Percentiles rank a stretch among this genome's conserved stretches.
phyloP scores from a whole-genome alignment of 2,113 vertebrate species.

The Pholis gunnellus region DNA sequence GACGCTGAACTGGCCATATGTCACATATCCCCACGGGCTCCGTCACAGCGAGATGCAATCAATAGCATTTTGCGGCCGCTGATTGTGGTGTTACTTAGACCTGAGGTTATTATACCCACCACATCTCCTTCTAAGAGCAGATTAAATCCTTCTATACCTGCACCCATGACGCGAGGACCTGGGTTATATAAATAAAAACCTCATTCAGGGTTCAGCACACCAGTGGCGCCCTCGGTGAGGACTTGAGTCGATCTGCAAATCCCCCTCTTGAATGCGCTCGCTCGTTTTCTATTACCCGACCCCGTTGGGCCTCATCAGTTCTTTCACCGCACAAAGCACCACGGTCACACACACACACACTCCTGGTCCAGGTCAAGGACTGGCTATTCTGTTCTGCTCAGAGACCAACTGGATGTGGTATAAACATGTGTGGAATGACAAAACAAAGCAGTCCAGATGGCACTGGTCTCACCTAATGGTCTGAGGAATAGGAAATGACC shows the following conservation, averaged over 20 bases:
- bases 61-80: conserved; percentile 50
- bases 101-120: conserved; percentile 29
- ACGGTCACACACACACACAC: conserved; percentile 32
- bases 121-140: conserved; percentile 32
- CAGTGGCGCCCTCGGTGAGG: not conserved
- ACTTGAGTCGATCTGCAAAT: conserved; percentile 53
- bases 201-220: conserved; percentile 48
- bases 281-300: conserved; percentile 46
- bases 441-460: conserved; percentile 39
- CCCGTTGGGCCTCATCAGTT: conserved; percentile 52
- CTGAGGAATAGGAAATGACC: conserved; percentile 42
- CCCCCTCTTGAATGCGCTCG: conserved; percentile 43
- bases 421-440: conserved; percentile 38
- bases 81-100: conserved; percentile 39
- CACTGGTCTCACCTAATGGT: conserved; percentile 11
- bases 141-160: not conserved
- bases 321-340: conserved; percentile 52
- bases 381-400: conserved; percentile 35
- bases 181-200: conserved; percentile 58
- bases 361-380: conserved; percentile 51
- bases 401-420: conserved; percentile 27
- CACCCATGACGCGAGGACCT: conserved; percentile 42
- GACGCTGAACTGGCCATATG: conserved; percentile 59
- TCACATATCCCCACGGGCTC: conserved; percentile 51
- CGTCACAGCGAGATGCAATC: conserved; percentile 54